Conservation (phyloP, 2,797 vertebrate species). For the Diplodus puntazzo region DNA sequence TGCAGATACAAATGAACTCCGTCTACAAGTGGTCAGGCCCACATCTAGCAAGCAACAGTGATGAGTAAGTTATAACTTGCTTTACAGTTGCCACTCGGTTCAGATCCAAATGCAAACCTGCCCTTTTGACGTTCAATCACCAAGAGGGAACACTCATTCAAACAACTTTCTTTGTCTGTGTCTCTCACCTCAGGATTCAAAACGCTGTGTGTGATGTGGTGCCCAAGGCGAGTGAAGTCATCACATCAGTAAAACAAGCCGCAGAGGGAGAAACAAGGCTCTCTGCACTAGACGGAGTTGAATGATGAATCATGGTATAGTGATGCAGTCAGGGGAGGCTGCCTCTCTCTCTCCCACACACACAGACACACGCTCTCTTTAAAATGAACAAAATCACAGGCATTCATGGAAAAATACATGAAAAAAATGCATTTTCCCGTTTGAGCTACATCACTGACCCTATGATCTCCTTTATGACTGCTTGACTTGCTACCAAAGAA, state of each 20-base stretch:
- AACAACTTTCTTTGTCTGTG: constrained; percentile 40
- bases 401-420: constrained; percentile 16
- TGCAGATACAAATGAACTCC: constrained; percentile 32
- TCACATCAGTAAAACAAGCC: constrained; percentile 68
- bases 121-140: constrained; percentile 39
- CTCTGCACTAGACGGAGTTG: constrained; percentile 42
- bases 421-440: constrained; percentile 6
- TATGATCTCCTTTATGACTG: constrained; percentile 18
- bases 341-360: neutral
- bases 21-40: neutral
- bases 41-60: constrained; percentile 2
- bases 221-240: constrained; percentile 62
- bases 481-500: constrained; percentile 28
- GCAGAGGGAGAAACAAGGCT: constrained; percentile 49
- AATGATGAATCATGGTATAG: constrained; percentile 39
- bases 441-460: constrained; percentile 33
- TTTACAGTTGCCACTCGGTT: constrained; percentile 38
- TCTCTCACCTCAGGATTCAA: constrained; percentile 52
- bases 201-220: constrained; percentile 52
- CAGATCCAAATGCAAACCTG: constrained; percentile 44
- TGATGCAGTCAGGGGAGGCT: constrained; percentile 17
- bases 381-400: constrained; percentile 38
- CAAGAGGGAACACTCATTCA: constrained; percentile 32
- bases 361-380: neutral
- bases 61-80: constrained; percentile 20